A percentile compares a stretch with the other conserved stretches of the same genome.
Conservation (phyloP, 2,888 invertebrate genomes). For the Athripsodes cinereus region DNA sequence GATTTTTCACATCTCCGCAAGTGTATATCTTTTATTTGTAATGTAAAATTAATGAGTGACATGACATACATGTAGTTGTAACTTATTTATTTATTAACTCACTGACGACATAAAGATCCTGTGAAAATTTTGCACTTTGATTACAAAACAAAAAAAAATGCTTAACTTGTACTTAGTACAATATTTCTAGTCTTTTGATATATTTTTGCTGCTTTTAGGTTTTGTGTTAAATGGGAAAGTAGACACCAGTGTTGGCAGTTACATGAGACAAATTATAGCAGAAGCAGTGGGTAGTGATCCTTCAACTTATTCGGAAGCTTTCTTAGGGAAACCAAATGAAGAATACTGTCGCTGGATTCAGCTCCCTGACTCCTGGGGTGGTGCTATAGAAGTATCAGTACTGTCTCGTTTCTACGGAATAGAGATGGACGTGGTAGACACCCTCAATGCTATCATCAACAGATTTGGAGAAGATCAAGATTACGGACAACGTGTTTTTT, state of each 20-base stretch:
- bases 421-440: slow-evolving; percentile 92
- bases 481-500: slow-evolving; percentile 75
- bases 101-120: too few species aligned
- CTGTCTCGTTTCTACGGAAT: slow-evolving; percentile 79
- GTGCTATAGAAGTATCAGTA: slow-evolving; percentile 85
- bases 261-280: slow-evolving; percentile 84
- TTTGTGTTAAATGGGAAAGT: slow-evolving; percentile 70
- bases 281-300: slow-evolving; percentile 71
- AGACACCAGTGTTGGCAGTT: slow-evolving; percentile 64
- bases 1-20: too few species aligned
- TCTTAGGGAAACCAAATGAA: slow-evolving; percentile 74
- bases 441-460: slow-evolving; percentile 83
- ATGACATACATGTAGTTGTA: too few species aligned
- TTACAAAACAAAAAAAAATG: too few species aligned
- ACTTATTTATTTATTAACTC: too few species aligned
- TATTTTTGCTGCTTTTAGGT: slow-evolving; percentile 47
- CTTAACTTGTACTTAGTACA: too few species aligned
- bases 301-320: slow-evolving; percentile 75
- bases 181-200: too few species aligned
- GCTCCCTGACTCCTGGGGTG: slow-evolving; percentile 88
- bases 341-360: slow-evolving; percentile 91
- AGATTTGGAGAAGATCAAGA: slow-evolving; percentile 90
- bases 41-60: too few species aligned
- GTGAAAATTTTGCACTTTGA: too few species aligned
- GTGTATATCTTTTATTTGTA: too few species aligned